phyloP scores from a whole-genome alignment of 2,888 invertebrate genomes.

The Crioceris asparagi region DNA sequence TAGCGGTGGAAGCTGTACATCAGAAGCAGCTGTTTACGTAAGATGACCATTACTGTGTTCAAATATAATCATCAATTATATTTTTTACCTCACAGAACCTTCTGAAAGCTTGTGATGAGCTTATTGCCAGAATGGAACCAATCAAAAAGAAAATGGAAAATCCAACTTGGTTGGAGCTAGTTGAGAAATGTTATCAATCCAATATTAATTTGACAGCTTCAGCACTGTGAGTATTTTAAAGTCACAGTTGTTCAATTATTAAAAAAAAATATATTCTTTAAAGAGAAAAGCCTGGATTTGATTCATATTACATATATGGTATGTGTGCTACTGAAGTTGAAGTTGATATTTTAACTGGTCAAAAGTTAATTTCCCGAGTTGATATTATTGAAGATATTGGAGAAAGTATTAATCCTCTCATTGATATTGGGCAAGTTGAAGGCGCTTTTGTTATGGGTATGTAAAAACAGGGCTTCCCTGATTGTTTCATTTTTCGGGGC shows the following conservation, averaged over 20 bases:
- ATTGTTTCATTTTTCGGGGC: no score
- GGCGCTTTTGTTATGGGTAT: slow-evolving; percentile 52
- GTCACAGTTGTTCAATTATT: slow-evolving; percentile 49
- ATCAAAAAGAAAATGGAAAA: slow-evolving; percentile 40
- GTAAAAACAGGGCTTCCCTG: slow-evolving; percentile 34
- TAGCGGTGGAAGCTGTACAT: slow-evolving; percentile 61
- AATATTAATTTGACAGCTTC: slow-evolving; percentile 52
- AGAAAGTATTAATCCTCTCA: slow-evolving; percentile 57
- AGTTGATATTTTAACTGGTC: slow-evolving; percentile 68
- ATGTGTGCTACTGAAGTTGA: slow-evolving; percentile 57
- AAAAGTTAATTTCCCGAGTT: slow-evolving; percentile 55
- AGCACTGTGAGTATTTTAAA: slow-evolving; percentile 24
- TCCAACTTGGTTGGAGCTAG: slow-evolving; percentile 47
- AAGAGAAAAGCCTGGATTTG: slow-evolving; percentile 38
- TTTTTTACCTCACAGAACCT: no score
- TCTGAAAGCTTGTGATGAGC: slow-evolving; percentile 54
- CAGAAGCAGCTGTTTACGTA: slow-evolving; percentile 52
- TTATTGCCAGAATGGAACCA: slow-evolving; percentile 50
- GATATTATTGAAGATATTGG: slow-evolving; percentile 67
- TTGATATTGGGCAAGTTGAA: slow-evolving; percentile 67
- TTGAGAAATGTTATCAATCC: slow-evolving; percentile 32
- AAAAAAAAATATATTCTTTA: slow-evolving; percentile 33
- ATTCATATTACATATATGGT: slow-evolving; percentile 54
- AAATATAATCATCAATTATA: no score
- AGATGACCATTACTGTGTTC: no score